Percentiles rank a stretch among this genome's conserved stretches.
phyloP scores from a whole-genome alignment of 2,113 vertebrate species.

The Xerus inauris region DNA sequence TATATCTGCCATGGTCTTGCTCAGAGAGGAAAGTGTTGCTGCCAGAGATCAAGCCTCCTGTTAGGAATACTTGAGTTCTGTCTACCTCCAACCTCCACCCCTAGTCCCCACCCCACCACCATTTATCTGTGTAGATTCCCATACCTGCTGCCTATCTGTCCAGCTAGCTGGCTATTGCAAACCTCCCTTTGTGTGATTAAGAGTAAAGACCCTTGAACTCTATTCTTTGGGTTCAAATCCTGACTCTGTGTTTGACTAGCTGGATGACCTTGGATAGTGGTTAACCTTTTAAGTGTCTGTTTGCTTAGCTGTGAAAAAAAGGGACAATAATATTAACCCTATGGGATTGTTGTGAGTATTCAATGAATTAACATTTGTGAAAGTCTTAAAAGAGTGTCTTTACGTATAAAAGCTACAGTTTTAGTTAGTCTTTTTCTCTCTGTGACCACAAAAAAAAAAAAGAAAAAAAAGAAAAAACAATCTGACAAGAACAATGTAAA shows the following conservation, averaged over 20 bases:
- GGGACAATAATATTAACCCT: not conserved
- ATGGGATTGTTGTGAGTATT: not conserved
- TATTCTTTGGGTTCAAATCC: not conserved
- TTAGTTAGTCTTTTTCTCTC: too few species aligned
- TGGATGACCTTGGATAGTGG: not conserved
- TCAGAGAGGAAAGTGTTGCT: not conserved
- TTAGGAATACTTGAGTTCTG: not conserved
- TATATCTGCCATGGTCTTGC: not conserved
- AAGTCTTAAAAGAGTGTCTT: not conserved
- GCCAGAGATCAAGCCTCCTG: not conserved
- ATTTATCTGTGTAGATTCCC: not conserved
- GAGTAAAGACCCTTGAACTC: not conserved
- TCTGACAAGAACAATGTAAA: too few species aligned
- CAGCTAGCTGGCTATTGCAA: not conserved
- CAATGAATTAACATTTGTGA: not conserved
- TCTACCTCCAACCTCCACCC: not conserved
- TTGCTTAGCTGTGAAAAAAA: not conserved
- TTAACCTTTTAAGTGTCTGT: not conserved
- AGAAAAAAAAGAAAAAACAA: too few species aligned
- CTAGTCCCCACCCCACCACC: not conserved
- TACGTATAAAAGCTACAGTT: not conserved
- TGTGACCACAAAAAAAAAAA: too few species aligned
- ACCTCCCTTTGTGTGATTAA: conserved; percentile 22
- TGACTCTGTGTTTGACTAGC: not conserved
- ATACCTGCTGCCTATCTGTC: not conserved